A percentile compares a stretch with the other conserved stretches of the same genome.
phyloP scores from a whole-genome alignment of 1,140 invertebrate species.

The Hypothenemus hampei region DNA sequence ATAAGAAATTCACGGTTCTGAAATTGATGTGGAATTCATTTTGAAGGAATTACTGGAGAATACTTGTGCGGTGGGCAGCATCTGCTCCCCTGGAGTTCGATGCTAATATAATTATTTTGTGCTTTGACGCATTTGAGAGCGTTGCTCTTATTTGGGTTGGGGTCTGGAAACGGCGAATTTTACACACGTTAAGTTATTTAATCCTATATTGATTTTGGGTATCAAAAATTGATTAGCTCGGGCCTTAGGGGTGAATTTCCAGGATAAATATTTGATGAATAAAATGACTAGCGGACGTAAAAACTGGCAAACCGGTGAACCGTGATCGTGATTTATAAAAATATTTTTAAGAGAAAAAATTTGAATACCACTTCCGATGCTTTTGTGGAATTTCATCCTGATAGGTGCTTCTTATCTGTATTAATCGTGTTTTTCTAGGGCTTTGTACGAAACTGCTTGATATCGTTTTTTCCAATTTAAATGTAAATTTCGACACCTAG shows the following conservation, averaged over 20 bases:
- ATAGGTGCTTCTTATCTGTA: no score
- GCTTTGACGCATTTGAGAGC: slow-evolving; percentile 17
- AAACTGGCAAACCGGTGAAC: no score
- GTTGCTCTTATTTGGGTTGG: slow-evolving; percentile 15
- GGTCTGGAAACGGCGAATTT: slow-evolving; percentile 17
- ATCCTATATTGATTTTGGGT: slow-evolving; percentile 13
- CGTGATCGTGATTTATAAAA: no score
- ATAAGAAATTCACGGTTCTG: no score
- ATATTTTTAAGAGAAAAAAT: no score
- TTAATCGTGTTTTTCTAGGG: no score
- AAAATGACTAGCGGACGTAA: neutral
- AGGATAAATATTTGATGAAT: slow-evolving; percentile 7
- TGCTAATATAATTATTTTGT: slow-evolving; percentile 22
- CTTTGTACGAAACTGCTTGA: no score
- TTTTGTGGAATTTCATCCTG: no score
- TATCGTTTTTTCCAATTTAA: neutral
- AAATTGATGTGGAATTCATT: slow-evolving; percentile 2
- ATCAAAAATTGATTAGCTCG: slow-evolving; percentile 15
- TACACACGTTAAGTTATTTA: slow-evolving; percentile 20
- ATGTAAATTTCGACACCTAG: neutral
- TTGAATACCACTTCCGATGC: no score
- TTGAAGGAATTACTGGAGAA: slow-evolving; percentile 3
- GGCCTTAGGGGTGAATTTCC: slow-evolving; percentile 1
- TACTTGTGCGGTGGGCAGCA: slow-evolving; percentile 10
- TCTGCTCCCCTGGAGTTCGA: slow-evolving; percentile 15